Conservation (phyloP, 2,797 vertebrate species). For the Phalanger gymnotis region DNA sequence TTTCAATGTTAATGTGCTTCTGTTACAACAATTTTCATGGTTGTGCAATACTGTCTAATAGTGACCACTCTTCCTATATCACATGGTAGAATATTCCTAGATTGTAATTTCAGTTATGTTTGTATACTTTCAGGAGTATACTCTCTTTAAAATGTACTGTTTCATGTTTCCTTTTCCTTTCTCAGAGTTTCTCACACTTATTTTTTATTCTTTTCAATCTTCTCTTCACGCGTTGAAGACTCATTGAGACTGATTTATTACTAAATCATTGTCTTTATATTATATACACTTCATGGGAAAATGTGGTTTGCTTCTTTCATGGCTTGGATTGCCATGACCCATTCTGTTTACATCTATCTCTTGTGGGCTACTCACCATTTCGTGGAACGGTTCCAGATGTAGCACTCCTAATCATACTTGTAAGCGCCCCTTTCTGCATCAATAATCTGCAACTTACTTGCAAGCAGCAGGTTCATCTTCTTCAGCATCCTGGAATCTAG, state of each 20-base stretch:
- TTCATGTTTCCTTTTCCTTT: conserved; percentile 5
- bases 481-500: conserved; percentile 1
- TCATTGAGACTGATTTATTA: conserved; percentile 32
- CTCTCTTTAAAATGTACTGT: not conserved
- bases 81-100: not conserved
- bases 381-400: not conserved
- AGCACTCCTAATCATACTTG: not conserved
- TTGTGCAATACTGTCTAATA: not conserved
- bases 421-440: not conserved
- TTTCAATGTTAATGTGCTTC: not conserved
- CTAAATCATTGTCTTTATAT: not conserved
- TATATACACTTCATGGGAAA: not conserved
- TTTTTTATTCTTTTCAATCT: conserved; percentile 3
- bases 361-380: conserved; percentile 10
- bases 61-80: not conserved
- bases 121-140: not conserved
- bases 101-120: not conserved
- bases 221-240: not conserved
- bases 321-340: conserved; percentile 20
- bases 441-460: no score
- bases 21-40: not conserved
- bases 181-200: not conserved
- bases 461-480: not conserved
- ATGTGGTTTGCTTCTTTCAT: conserved; percentile 25
- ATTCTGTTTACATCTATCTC: conserved; percentile 40